Evolutionary conservation across 2,113 vertebrate species (phyloP).

Genomic region (Turnix velox): DNA sequence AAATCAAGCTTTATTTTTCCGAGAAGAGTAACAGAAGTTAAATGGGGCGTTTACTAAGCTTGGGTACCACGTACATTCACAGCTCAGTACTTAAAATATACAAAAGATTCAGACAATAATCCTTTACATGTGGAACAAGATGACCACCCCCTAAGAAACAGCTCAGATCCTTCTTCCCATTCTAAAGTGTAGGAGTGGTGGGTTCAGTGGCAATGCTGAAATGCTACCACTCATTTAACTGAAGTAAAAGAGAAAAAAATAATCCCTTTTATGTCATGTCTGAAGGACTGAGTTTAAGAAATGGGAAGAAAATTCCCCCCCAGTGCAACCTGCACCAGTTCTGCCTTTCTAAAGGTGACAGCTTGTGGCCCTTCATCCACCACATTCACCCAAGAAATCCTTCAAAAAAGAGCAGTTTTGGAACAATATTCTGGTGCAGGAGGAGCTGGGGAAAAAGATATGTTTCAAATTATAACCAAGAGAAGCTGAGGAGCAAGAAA

Average conservation of each 20-base stretch:
- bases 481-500: constrained; percentile 3
- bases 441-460: neutral
- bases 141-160: neutral
- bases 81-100: neutral
- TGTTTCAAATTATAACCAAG: neutral
- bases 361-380: neutral
- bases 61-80: neutral
- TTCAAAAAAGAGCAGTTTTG: neutral
- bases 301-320: neutral
- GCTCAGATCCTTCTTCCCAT: neutral
- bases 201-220: neutral
- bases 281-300: neutral
- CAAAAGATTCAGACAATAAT: neutral
- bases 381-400: neutral
- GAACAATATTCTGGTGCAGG: neutral
- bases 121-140: neutral
- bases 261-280: neutral
- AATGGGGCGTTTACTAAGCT: neutral
- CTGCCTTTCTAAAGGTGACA: neutral
- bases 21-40: neutral
- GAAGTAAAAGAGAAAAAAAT: neutral
- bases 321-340: fast-evolving
- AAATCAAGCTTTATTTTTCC: neutral
- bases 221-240: neutral
- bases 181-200: neutral